Base-by-base conservation (phyloP, 2,888 invertebrate genomes). In the Hypselothyrea guttata region DNA sequence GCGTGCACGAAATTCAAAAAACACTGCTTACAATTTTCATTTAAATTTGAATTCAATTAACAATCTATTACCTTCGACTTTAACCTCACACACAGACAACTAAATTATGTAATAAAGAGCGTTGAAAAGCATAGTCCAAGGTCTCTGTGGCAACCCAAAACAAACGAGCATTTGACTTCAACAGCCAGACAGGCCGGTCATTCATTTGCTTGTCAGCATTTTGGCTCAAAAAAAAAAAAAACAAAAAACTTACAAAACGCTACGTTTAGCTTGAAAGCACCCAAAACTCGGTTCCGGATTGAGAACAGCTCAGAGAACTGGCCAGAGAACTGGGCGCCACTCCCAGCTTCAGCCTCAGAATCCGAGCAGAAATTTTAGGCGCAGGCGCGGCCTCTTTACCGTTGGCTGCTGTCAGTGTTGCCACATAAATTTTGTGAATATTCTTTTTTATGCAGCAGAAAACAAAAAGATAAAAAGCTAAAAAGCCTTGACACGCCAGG, bases 301-400 rank as follows among this genome's bases (percentile, higher is more conserved):
- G 54, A 37, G 28, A 40, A 38, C 22, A 22, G 22, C 22, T 22
- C 22, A 22, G 22, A 2, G 22, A 22, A 2, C 22, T 22, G 42
- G 51, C 46, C 35, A 44, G 22, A 37, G 27, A 22, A 44, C 35
- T 53, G 66, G 58, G 49, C 63, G 60, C 72, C 78, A 82, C 79
- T 78, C 79, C 85, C 85, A 71, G 71, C 51, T 44, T 41, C 30
- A 13, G 28, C 11, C 31, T 22, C 63, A 69, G 56, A 53, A 45
- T 52, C n/a, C 27, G 12, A 48, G 51, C 46, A 46, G 61, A 51
- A 51, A 35, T 11, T 30, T 44, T 49, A 44, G 45, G 76, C 59
- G 75, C 83, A 79, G 85, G 85, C 85, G 85, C 78, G 83, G 63
- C 78, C 48, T 65, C 44, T 71, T 76, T 60, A 71, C 51, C 61